Evolutionary conservation across 2,888 invertebrate species (phyloP).

Genomic region (Cosmia trapezina): DNA sequence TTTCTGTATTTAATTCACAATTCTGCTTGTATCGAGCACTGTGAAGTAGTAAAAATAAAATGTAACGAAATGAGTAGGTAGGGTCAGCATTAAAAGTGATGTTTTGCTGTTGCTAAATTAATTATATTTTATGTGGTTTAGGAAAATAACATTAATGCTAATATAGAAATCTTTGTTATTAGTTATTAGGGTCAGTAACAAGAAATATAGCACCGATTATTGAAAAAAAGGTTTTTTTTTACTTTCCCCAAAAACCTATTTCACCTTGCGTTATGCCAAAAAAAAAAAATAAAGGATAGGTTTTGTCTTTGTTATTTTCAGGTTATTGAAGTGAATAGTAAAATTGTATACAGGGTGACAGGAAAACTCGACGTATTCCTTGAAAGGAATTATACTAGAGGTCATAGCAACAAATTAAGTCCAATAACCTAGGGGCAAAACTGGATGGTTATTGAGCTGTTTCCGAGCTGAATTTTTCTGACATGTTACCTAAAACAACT

Average conservation of each 20-base stretch:
- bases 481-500: too few relatives aligned
- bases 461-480: too few relatives aligned
- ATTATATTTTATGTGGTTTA: not conserved
- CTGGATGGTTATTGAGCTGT: too few relatives aligned
- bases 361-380: too few relatives aligned
- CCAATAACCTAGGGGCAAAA: too few relatives aligned
- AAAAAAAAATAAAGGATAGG: too few relatives aligned
- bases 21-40: slow-evolving; percentile 7
- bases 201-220: not conserved
- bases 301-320: not conserved
- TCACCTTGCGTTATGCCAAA: not conserved
- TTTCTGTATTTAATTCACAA: slow-evolving; percentile 32
- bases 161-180: not conserved
- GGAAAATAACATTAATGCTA: not conserved
- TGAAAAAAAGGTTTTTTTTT: not conserved
- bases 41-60: slow-evolving; percentile 33
- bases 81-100: not conserved
- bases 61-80: slow-evolving; percentile 10
- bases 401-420: too few relatives aligned
- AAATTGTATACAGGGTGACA: too few relatives aligned
- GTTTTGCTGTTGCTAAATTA: not conserved
- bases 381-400: too few relatives aligned
- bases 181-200: not conserved
- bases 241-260: not conserved
- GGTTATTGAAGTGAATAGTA: too few relatives aligned